Evolutionary conservation across 1,140 invertebrate genomes (phyloP), one percentile per base, ranked within the genome.

Genomic region (Eurosta solidaginis): DNA sequence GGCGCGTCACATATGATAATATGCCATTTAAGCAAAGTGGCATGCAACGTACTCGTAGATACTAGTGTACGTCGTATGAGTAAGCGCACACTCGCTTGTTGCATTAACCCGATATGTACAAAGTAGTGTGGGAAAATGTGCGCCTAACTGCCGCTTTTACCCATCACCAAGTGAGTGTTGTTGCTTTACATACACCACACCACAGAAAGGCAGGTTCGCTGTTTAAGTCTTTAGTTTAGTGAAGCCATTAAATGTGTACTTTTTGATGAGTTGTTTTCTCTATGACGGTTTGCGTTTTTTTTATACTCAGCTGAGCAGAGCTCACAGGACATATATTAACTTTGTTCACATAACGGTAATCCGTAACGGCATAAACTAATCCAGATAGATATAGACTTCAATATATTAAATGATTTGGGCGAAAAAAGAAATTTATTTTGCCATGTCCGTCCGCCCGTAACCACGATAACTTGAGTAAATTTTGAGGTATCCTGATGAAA

Each of bases 51-150:
- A 68, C 5, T 20, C 50, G 14, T 49, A 17, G 27, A 68, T 40
- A 36, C 33, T 22, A 40, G 59, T 22, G n/a, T n/a, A n/a, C n/a
- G n/a, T n/a, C n/a, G 14, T 54, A 54, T 20, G 17, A 7, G 17
- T 1, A 42, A 59, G 54, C 54, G 54, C 27, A 33, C 59, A 68
- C 29, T n/a, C n/a, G n/a, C n/a, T 40, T 40, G 33, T 68, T 40
- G 33, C 59, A 68, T 10, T n/a, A 27, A 68, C 29, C 33, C 17
- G 33, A 68, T 68, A 68, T 68, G 59, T 40, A n/a, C 59, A 40
- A n/a, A 68, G 59, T 68, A 68, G 59, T 68, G 59, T 68, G 59
- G 59, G 59, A 68, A 68, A 68, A 68, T 68, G 59, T 68, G 59
- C 59, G 59, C 59, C 33, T 40, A 40, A 68, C 59, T 68, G 59